These are phyloP conservation scores for Umimayanthus kanabou DNA, from an alignment of 92 coral and sea anemone species.

Conservation along the genomic window DNA sequence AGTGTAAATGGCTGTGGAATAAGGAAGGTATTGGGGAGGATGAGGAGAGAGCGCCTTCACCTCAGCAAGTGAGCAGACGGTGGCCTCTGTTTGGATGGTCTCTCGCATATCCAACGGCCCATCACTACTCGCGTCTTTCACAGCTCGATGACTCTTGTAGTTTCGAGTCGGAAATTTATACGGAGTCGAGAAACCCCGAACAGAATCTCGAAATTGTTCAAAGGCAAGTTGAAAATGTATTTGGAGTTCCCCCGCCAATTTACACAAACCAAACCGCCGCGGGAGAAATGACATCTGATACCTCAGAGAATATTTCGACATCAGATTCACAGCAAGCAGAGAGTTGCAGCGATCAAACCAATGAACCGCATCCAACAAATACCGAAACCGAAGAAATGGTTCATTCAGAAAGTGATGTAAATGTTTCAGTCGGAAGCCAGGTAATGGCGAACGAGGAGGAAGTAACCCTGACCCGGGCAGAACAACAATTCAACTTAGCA, in stretches of 20 bases:
- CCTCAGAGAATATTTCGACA: background rate
- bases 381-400: background rate
- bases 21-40: constrained; percentile 6
- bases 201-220: constrained; percentile 30
- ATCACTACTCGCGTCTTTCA: constrained; percentile 35
- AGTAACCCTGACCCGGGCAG: constrained; percentile 7
- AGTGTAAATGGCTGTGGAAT: constrained; percentile 33
- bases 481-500: constrained; percentile 25
- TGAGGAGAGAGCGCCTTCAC: background rate
- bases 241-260: constrained; percentile 40
- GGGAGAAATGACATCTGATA: constrained; percentile 19
- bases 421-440: background rate
- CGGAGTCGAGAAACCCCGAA: constrained; percentile 20
- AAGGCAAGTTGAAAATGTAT: constrained; percentile 24
- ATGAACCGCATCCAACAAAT: background rate
- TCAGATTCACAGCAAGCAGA: constrained; percentile 10
- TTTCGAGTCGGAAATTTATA: constrained; percentile 34
- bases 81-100: constrained; percentile 25
- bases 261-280: constrained; percentile 1
- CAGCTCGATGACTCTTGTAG: constrained; percentile 46
- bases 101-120: background rate
- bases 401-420: constrained; percentile 5
- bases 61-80: background rate
- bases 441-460: constrained; percentile 4
- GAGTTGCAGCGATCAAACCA: background rate